A percentile compares a stretch with the other conserved stretches of the same genome.
Evolutionary conservation across 2,888 invertebrate genomes (phyloP).

Genomic region (Drosophila emarginata): DNA sequence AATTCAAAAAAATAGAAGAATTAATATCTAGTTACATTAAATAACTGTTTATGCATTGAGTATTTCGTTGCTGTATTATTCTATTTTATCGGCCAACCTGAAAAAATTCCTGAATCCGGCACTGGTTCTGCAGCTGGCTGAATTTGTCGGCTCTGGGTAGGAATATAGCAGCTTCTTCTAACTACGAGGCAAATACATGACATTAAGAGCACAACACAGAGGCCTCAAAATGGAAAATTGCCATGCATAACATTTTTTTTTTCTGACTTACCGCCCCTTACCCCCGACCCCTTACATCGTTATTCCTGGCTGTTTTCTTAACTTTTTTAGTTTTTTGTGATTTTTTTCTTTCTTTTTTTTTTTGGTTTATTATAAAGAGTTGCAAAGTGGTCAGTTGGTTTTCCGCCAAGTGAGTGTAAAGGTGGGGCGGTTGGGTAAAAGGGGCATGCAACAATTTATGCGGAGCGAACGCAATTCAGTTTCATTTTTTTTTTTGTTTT

Average conservation of each 20-base stretch:
- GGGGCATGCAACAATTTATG: slow-evolving; percentile 56
- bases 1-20: no score
- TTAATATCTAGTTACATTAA: no score
- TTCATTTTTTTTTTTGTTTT: slow-evolving; percentile 33
- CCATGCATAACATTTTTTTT: slow-evolving; percentile 77
- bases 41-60: no score
- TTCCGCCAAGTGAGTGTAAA: neutral
- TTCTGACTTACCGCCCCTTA: neutral
- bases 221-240: slow-evolving; percentile 78
- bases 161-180: slow-evolving; percentile 12
- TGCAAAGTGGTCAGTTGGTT: slow-evolving; percentile 54
- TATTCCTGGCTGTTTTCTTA: slow-evolving; percentile 11
- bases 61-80: neutral
- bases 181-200: slow-evolving; percentile 65
- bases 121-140: slow-evolving; percentile 28
- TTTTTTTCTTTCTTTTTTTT: slow-evolving; percentile 16
- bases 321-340: neutral
- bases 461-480: slow-evolving; percentile 67
- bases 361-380: slow-evolving; percentile 65
- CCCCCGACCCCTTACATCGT: no score
- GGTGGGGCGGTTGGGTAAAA: neutral
- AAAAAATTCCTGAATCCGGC: neutral
- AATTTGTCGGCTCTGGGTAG: slow-evolving; percentile 23
- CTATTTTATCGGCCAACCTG: no score
- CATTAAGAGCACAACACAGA: slow-evolving; percentile 62